A percentile compares a stretch with the other conserved stretches of the same genome.
phyloP scores from a whole-genome alignment of 2,113 vertebrate species.

The Rousettus leschenaultii region DNA sequence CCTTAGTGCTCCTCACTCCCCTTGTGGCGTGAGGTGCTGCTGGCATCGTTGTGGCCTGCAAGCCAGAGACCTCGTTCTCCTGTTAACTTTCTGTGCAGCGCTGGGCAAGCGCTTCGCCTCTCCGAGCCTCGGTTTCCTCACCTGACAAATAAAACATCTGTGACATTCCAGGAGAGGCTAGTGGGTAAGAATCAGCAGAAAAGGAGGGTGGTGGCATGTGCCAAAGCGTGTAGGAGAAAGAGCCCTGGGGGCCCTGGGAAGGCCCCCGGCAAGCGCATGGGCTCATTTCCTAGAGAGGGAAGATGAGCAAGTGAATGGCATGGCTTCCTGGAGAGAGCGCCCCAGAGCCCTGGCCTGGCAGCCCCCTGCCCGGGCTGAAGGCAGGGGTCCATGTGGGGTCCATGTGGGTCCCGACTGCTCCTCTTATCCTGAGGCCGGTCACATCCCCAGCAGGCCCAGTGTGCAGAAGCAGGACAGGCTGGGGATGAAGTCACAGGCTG shows the following conservation, averaged over 20 bases:
- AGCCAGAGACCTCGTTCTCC: background rate
- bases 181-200: background rate
- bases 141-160: background rate
- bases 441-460: background rate
- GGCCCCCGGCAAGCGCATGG: rapidly evolving
- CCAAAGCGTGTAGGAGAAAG: rapidly evolving
- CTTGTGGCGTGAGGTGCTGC: background rate
- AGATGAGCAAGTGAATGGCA: background rate
- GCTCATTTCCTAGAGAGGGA: background rate
- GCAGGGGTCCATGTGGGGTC: background rate
- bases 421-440: background rate
- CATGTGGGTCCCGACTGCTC: background rate
- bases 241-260: background rate
- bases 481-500: slow-evolving; percentile 75
- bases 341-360: rapidly evolving
- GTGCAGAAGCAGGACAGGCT: slow-evolving; percentile 49
- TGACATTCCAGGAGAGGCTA: background rate
- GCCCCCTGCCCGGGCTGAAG: background rate
- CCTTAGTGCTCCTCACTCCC: rapidly evolving
- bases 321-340: background rate
- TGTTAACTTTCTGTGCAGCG: background rate
- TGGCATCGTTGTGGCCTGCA: background rate
- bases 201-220: background rate
- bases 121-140: background rate
- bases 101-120: background rate